Conservation (phyloP, 1,140 invertebrate genomes). For the Drosophila tsacasi region DNA sequence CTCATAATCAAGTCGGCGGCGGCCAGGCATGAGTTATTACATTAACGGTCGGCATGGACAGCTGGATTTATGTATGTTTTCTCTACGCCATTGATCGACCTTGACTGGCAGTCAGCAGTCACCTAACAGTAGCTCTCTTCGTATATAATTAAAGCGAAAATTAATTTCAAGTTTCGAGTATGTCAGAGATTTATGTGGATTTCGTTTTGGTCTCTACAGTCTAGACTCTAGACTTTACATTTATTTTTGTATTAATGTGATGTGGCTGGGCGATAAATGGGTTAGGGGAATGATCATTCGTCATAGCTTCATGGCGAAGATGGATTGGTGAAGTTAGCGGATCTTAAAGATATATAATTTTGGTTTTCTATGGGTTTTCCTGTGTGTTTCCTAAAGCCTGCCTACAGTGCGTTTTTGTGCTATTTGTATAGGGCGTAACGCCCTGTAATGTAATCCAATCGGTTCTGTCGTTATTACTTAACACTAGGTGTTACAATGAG, state of each 20-base stretch:
- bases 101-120: slow-evolving; percentile 55
- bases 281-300: slow-evolving; percentile 24
- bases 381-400: slow-evolving; percentile 13
- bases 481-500: too few species aligned
- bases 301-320: neutral
- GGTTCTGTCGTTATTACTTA: too few species aligned
- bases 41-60: slow-evolving; percentile 69
- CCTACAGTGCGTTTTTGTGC: slow-evolving; percentile 10
- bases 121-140: slow-evolving; percentile 54
- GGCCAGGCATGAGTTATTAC: slow-evolving; percentile 67
- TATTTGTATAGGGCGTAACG: neutral
- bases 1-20: slow-evolving; percentile 42
- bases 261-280: slow-evolving; percentile 28
- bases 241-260: slow-evolving; percentile 45
- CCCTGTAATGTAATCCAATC: neutral
- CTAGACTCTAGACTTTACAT: slow-evolving; percentile 45
- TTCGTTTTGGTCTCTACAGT: slow-evolving; percentile 33
- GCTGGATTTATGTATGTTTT: slow-evolving; percentile 46
- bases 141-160: slow-evolving; percentile 74
- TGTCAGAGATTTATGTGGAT: slow-evolving; percentile 72
- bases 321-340: neutral
- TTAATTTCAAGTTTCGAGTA: slow-evolving; percentile 65
- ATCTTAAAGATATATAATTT: neutral
- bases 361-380: neutral
- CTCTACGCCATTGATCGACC: slow-evolving; percentile 54